These are phyloP conservation scores for Pseudomyrmex cubaensis DNA, from an alignment of 1,140 invertebrate species.

Conservation along the genomic window DNA sequence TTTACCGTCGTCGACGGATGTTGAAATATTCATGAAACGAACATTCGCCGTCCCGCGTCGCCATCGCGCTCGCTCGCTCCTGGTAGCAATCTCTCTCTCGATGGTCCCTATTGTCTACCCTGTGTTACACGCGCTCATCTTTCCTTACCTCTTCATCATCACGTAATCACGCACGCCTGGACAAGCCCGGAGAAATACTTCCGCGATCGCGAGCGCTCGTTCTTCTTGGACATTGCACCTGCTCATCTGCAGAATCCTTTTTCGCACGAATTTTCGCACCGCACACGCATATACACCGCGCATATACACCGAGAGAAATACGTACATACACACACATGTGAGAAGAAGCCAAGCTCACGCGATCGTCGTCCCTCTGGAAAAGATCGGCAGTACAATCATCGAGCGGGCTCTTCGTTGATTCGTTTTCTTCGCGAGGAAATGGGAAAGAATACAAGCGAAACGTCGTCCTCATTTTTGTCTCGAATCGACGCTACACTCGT, in stretches of 20 bases:
- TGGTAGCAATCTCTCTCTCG: constrained; percentile 60
- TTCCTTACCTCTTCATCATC: constrained; percentile 55
- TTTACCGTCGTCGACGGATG: constrained; percentile 74
- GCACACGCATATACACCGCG: background rate
- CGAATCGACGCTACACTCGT: constrained; percentile 35
- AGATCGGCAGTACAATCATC: constrained; percentile 43
- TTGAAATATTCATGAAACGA: constrained; percentile 81
- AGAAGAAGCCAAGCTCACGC: constrained; percentile 50
- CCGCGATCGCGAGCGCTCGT: constrained; percentile 11
- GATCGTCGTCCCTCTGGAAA: constrained; percentile 21
- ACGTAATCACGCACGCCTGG: constrained; percentile 45
- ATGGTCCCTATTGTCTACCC: constrained; percentile 79
- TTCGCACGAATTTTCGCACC: background rate
- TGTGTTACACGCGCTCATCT: constrained; percentile 73
- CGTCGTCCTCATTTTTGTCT: constrained; percentile 1
- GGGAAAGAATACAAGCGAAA: constrained; percentile 34
- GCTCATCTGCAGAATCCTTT: constrained; percentile 9
- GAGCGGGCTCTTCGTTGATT: constrained; percentile 60
- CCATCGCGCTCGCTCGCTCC: constrained; percentile 31
- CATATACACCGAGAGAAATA: background rate
- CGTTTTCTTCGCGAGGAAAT: constrained; percentile 19
- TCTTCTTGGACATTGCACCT: constrained; percentile 24
- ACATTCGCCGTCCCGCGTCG: constrained; percentile 44
- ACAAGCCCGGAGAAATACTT: constrained; percentile 28
- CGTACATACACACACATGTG: constrained; percentile 16